Conservation (phyloP, 2,113 vertebrate species). For the Cavia porcellus region DNA sequence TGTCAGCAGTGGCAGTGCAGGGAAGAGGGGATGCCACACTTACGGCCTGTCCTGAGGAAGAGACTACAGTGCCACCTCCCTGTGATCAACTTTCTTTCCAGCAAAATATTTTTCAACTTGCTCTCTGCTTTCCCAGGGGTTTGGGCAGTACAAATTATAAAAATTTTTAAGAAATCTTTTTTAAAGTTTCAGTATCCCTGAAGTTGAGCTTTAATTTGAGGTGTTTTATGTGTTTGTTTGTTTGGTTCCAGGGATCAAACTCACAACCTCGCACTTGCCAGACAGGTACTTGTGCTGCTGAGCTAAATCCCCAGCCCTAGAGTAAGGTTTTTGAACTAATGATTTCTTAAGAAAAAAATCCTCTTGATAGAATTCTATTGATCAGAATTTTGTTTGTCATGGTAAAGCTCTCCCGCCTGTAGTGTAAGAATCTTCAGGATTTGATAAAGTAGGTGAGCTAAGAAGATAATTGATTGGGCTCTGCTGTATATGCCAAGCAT, state of each 20-base stretch:
- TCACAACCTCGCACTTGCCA: too few relatives aligned
- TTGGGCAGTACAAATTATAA: background rate
- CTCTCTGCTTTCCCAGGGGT: background rate
- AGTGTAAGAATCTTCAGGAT: slow-evolving; percentile 49
- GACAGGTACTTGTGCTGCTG: too few relatives aligned
- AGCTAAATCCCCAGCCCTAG: too few relatives aligned
- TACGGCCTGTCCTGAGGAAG: background rate
- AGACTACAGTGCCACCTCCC: background rate
- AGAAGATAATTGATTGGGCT: slow-evolving; percentile 46
- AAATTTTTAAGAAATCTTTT: background rate
- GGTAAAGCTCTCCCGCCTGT: background rate
- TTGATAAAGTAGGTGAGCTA: slow-evolving; percentile 59
- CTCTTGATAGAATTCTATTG: background rate
- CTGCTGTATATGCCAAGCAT: background rate
- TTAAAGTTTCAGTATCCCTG: background rate
- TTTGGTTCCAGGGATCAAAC: too few relatives aligned
- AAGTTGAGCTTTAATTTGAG: background rate
- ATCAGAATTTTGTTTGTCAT: slow-evolving; percentile 48
- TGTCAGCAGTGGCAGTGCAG: background rate
- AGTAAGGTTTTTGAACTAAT: background rate
- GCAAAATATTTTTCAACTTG: background rate
- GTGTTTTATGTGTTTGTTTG: background rate
- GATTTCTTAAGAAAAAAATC: background rate
- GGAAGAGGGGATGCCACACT: background rate
- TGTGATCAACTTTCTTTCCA: background rate